Evolutionary conservation across 1,140 invertebrate species (phyloP), one percentile per base, ranked within the genome.

Genomic region (Nasonia longicornis): DNA sequence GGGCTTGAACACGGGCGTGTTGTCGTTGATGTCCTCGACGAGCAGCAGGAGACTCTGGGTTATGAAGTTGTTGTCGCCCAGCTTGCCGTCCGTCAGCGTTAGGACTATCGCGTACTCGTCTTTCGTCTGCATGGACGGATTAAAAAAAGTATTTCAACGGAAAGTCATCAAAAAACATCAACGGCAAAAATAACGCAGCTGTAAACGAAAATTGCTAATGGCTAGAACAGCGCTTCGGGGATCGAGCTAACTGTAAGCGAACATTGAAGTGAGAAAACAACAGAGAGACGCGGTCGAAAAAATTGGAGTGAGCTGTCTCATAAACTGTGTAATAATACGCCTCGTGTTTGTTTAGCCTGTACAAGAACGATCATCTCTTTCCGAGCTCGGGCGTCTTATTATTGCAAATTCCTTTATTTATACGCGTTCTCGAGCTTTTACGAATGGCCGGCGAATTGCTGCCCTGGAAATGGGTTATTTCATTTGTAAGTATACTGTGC

Each of bases 21-120:
- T 97, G 91, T 98, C 97, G 86, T 98, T 98, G 12, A 97, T 95
- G 89, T 98, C 97, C 90, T 98, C 96, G 0, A 98, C 96, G 71
- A 97, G 91, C 20, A 98, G 90, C 77, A 98, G 90, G 76, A 98
- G 93, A 86, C 96, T 97, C 91, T 98, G 97, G 6, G 96, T 97
- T 79, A 98, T 95, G 90, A 94, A 97, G 88, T 97, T 97, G 71
- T 96, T 95, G 70, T 96, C 95, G 2, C 95, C 96, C 35, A 97
- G 92, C 86, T 95, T 94, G 70, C 96, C 96, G 89, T 98, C 97
- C 1, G 96, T 98, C 82, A 98, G 89, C 2, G 97, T 98, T 84
- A 98, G 90, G 52, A 98, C 95, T 83, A 98, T 91, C 69, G 95
- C 94, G 88, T 98, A 98, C 90, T 97, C 97, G 87, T 97, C 96